Base-by-base conservation (phyloP, 53 echinoderm and acorn worm species). In the Arbacia lixula region DNA sequence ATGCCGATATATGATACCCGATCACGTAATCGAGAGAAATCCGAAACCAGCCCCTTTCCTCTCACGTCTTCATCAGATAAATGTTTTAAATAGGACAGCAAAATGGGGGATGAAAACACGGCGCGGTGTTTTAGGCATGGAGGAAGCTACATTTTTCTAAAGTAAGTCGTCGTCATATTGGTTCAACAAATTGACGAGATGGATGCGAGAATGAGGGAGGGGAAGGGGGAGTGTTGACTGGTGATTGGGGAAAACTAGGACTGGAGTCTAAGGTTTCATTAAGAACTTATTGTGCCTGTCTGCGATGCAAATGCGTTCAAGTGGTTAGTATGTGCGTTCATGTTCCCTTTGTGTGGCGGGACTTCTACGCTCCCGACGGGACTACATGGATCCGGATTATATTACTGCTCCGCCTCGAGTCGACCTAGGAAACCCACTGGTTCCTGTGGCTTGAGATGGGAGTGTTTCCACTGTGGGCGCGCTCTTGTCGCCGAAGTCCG, bases 211-310 rank as follows among this genome's bases (percentile, higher is more conserved):
- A 46, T 46, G 14, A 46, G 46, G 14, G 46, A 6, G 46, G 8
- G 46, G 14, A 46, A 9, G 46, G 46, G 46, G 46, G 14, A 46
- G 8, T 10, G 14, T 14, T 46, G 14, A 46, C 46, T 6, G 46
- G 46, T n/a, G n/a, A n/a, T n/a, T n/a, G n/a, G n/a, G 51, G 20
- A 52, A 73, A 73, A 49, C 53, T 73, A 33, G 52, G 46, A 43
- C 53, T 10, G 53, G n/a, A 31, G 73, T 73, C 33, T 73, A 73
- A n/a, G 35, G 53, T 73, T 73, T 52, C 73, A 73, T 73, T 73
- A 52, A 49, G 73, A 12, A 20, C 73, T 73, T 52, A 53, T 73
- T 24, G 53, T 28, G 32, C 4, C 17, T 34, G 73, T 73, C 73
- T 73, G 6, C 43, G 11, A 51, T 52, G 12, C 19, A 32, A 30